These are phyloP conservation scores for Diuraphis noxia DNA, from an alignment of 1,140 invertebrate species.

Conservation along the genomic window DNA sequence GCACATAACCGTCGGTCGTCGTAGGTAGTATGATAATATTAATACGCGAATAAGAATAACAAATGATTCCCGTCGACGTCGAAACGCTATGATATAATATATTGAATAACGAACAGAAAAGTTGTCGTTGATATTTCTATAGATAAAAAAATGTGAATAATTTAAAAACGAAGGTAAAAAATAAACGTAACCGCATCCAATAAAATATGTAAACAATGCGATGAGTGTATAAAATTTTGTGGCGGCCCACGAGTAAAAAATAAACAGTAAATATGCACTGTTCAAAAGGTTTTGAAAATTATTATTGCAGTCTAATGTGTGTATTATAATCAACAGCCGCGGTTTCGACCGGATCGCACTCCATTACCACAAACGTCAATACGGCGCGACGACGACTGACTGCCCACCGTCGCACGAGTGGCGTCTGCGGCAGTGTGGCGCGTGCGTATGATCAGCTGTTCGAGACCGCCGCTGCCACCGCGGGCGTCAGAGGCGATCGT, in stretches of 20 bases:
- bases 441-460: conserved; percentile 53
- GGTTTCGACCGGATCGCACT: too few relatives aligned
- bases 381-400: conserved; percentile 11
- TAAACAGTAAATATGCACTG: neutral
- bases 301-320: neutral
- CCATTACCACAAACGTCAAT: conserved; percentile 6
- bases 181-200: neutral
- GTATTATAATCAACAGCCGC: neutral
- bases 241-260: neutral
- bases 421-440: conserved; percentile 6
- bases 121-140: neutral
- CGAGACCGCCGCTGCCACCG: neutral
- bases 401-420: conserved; percentile 10
- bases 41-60: neutral
- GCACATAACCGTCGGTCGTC: neutral
- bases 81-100: neutral
- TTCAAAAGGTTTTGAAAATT: neutral
- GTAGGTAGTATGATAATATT: neutral
- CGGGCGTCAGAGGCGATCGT: neutral
- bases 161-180: neutral
- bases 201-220: neutral
- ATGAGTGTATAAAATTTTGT: neutral
- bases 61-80: neutral
- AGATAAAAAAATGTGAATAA: neutral
- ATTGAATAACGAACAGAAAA: neutral